A percentile compares a stretch with the other conserved stretches of the same genome.
phyloP scores from a whole-genome alignment of 2,797 vertebrate species.

The Megalops cyprinoides region DNA sequence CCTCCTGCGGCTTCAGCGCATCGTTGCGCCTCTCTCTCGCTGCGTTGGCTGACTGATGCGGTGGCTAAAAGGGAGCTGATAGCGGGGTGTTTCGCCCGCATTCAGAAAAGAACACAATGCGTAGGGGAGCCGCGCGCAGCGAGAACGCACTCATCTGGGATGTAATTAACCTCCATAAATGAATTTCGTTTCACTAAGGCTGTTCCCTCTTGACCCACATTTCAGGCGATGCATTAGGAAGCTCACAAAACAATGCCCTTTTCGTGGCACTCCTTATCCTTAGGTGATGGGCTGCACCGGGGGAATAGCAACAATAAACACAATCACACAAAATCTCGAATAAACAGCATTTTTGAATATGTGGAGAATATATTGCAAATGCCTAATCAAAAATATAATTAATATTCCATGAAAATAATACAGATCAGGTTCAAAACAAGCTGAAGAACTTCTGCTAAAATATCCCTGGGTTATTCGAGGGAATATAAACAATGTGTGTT shows the following conservation, averaged over 20 bases:
- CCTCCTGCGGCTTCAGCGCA: neutral
- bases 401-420: neutral
- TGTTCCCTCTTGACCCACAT: slow-evolving; percentile 23
- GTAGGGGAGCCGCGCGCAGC: slow-evolving; percentile 2
- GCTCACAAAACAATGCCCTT: too few relatives aligned
- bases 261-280: too few relatives aligned
- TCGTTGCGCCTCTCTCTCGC: neutral
- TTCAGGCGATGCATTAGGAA: slow-evolving; percentile 33
- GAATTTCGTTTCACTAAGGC: neutral
- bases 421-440: too few relatives aligned
- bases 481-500: neutral
- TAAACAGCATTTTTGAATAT: neutral
- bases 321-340: neutral
- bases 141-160: slow-evolving; percentile 43
- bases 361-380: neutral
- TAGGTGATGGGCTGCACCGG: too few relatives aligned
- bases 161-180: slow-evolving; percentile 41
- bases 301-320: too few relatives aligned
- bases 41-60: slow-evolving; percentile 1
- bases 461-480: neutral
- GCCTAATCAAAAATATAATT: neutral
- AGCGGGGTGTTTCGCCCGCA: slow-evolving; percentile 12
- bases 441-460: too few relatives aligned
- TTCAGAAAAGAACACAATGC: slow-evolving; percentile 1
- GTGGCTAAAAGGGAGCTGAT: too few relatives aligned